Evolutionary conservation across 2,113 vertebrate species (phyloP).

Genomic region (Dascyllus trimaculatus): DNA sequence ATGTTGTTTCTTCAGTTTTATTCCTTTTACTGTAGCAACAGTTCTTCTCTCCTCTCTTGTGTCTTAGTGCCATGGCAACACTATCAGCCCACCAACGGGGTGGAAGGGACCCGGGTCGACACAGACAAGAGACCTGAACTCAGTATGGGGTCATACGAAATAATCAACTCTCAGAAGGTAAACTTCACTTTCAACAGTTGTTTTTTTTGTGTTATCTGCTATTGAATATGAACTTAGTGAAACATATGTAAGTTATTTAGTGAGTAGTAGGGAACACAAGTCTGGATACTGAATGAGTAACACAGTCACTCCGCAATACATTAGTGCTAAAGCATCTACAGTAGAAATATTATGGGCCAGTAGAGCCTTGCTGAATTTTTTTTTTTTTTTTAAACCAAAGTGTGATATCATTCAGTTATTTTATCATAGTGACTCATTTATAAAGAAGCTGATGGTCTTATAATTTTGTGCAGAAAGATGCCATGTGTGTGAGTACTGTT

Average conservation of each 20-base stretch:
- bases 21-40: not conserved
- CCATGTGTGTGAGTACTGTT: not conserved
- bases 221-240: not conserved
- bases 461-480: not conserved
- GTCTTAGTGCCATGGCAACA: slow-evolving; percentile 83
- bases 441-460: too few species aligned
- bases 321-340: not conserved
- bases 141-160: slow-evolving; percentile 84
- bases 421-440: too few species aligned
- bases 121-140: slow-evolving; percentile 80
- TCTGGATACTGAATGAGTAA: too few species aligned
- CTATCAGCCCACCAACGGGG: slow-evolving; percentile 82
- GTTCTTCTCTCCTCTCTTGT: not conserved
- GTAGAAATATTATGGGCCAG: not conserved
- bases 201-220: not conserved
- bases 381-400: too few species aligned
- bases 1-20: not conserved
- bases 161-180: slow-evolving; percentile 75
- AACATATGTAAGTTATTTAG: too few species aligned
- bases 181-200: not conserved
- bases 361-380: too few species aligned
- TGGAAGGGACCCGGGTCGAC: slow-evolving; percentile 73
- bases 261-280: too few species aligned
- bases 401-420: too few species aligned
- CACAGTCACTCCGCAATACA: too few species aligned